Conservation (phyloP, 2,113 vertebrate genomes). For the Cyprinodon tularosa region DNA sequence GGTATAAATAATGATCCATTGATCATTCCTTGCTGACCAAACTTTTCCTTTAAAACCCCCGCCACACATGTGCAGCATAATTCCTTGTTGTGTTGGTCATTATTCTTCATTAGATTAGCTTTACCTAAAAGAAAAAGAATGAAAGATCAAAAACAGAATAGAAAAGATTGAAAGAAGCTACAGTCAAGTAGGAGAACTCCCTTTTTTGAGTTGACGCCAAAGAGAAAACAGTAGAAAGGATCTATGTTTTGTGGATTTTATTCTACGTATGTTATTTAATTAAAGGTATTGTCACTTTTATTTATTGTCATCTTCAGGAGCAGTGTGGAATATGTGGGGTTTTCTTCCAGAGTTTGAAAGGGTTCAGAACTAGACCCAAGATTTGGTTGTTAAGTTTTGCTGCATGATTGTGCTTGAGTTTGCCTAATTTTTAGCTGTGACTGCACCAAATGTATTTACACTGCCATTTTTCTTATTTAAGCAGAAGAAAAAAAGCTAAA, state of each 20-base stretch:
- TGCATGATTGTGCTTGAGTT: constrained; percentile 19
- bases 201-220: constrained; percentile 11
- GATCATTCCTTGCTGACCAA: no score
- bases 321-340: neutral
- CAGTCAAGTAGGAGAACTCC: constrained; percentile 2
- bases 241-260: constrained; percentile 11
- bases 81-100: constrained; percentile 21
- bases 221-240: constrained; percentile 10
- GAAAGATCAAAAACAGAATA: neutral
- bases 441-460: constrained; percentile 25
- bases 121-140: neutral
- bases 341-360: neutral
- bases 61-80: constrained; percentile 41
- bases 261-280: constrained; percentile 7
- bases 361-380: constrained; percentile 18
- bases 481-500: constrained; percentile 19
- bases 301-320: constrained; percentile 28
- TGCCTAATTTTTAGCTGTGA: constrained; percentile 24
- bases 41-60: constrained; percentile 38
- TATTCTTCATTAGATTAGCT: constrained; percentile 43
- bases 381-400: constrained; percentile 5
- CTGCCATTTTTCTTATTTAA: neutral
- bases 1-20: no score
- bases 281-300: constrained; percentile 8
- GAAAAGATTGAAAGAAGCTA: constrained; percentile 15